phyloP scores from a whole-genome alignment of 2,888 invertebrate species.

The Invenusta paracnida region DNA sequence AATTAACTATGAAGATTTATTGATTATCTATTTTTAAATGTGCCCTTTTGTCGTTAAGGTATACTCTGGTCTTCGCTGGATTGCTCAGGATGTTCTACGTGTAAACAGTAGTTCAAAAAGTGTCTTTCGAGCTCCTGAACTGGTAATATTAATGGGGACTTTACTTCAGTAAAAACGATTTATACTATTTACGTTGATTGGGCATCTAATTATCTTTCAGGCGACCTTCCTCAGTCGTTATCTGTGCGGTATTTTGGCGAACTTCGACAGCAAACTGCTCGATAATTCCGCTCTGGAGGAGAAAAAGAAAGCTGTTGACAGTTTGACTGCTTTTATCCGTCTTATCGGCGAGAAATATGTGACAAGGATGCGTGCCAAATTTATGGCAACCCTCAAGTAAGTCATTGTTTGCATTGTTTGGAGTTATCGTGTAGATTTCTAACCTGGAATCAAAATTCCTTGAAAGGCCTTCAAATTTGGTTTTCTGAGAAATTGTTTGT shows the following conservation, averaged over 20 bases:
- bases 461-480: no score
- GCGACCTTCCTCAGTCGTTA: not conserved
- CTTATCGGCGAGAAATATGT: slow-evolving; percentile 1
- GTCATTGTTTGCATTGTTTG: not conserved
- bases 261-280: not conserved
- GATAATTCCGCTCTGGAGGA: not conserved
- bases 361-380: not conserved
- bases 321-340: not conserved
- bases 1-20: no score
- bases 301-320: not conserved
- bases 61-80: slow-evolving; percentile 32
- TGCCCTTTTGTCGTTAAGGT: no score
- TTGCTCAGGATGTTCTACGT: slow-evolving; percentile 32
- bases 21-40: no score
- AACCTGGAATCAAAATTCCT: no score
- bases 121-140: not conserved
- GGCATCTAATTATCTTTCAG: not conserved
- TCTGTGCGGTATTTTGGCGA: slow-evolving; percentile 3
- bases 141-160: not conserved
- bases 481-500: no score
- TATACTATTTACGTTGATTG: not conserved
- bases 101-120: not conserved
- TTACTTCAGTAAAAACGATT: not conserved
- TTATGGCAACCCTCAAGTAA: slow-evolving; percentile 9
- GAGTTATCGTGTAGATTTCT: no score